Conservation (phyloP, 2,888 invertebrate species). For the Clanis bilineata region DNA sequence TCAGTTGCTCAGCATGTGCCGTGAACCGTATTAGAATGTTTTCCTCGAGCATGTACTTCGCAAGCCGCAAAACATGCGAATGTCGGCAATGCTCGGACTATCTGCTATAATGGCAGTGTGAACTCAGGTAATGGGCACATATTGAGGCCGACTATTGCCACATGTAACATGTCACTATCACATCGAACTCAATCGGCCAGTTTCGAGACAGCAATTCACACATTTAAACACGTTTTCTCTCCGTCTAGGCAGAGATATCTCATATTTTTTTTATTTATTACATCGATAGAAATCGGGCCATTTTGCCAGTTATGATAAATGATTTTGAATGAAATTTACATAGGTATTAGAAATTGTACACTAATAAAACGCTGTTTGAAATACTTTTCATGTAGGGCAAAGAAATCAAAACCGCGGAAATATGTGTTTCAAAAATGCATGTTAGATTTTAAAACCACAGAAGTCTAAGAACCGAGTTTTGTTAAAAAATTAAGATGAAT, state of each 20-base stretch:
- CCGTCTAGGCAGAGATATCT: neutral
- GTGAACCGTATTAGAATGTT: constrained; percentile 22
- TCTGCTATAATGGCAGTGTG: constrained; percentile 12
- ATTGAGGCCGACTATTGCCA: constrained; percentile 13
- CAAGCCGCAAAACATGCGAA: constrained; percentile 8
- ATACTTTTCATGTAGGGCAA: neutral
- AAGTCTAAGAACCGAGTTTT: neutral
- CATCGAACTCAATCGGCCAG: neutral
- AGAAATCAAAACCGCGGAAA: neutral
- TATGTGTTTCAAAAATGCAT: neutral
- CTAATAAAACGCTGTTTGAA: neutral
- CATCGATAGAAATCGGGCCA: neutral
- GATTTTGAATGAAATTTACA: neutral
- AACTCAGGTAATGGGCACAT: constrained; percentile 9
- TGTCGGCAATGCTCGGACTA: constrained; percentile 10
- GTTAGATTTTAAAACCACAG: neutral
- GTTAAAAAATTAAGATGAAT: neutral
- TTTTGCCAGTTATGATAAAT: neutral
- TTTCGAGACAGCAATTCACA: neutral
- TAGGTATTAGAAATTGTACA: neutral
- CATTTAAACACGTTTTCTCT: constrained; percentile 11
- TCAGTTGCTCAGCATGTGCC: constrained; percentile 3
- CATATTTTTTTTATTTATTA: neutral
- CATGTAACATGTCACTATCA: constrained; percentile 7
- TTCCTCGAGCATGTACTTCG: constrained; percentile 17